Conservation (phyloP, 2,113 vertebrate species). For the Cygnus buccinator region DNA sequence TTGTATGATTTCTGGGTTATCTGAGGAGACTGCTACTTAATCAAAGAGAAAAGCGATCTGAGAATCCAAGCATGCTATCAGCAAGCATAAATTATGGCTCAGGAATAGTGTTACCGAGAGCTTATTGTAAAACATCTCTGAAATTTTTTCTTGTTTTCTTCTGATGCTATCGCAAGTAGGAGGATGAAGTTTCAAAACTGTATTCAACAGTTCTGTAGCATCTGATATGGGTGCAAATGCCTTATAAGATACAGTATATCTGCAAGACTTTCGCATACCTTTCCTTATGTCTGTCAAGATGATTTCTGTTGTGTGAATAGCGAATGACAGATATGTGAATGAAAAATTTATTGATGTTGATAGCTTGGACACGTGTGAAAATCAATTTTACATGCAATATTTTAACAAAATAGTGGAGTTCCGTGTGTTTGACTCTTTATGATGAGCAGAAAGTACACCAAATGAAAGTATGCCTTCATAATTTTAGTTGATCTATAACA, state of each 20-base stretch:
- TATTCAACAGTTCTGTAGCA: not conserved
- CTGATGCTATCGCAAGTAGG: not conserved
- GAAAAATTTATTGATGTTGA: not conserved
- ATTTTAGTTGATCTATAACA: not conserved
- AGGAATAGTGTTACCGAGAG: not conserved
- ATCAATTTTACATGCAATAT: not conserved
- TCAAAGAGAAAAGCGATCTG: not conserved
- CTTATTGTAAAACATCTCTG: not conserved
- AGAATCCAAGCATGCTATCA: not conserved
- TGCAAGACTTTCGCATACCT: not conserved
- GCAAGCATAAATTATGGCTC: not conserved
- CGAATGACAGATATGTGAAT: not conserved
- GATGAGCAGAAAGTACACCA: not conserved
- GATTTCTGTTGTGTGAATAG: not conserved
- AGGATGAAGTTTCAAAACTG: not conserved
- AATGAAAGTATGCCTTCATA: not conserved
- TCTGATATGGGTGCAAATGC: not conserved
- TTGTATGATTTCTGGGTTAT: not conserved
- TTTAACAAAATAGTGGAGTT: not conserved
- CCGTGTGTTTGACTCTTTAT: not conserved
- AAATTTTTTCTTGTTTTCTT: not conserved
- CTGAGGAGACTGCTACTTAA: not conserved
- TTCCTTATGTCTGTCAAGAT: not conserved
- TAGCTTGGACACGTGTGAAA: not conserved
- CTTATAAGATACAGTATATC: not conserved